Percentiles rank a stretch among this genome's conserved stretches.
Conservation (phyloP, 2,888 invertebrate species). For the Neoitamus cyanurus region DNA sequence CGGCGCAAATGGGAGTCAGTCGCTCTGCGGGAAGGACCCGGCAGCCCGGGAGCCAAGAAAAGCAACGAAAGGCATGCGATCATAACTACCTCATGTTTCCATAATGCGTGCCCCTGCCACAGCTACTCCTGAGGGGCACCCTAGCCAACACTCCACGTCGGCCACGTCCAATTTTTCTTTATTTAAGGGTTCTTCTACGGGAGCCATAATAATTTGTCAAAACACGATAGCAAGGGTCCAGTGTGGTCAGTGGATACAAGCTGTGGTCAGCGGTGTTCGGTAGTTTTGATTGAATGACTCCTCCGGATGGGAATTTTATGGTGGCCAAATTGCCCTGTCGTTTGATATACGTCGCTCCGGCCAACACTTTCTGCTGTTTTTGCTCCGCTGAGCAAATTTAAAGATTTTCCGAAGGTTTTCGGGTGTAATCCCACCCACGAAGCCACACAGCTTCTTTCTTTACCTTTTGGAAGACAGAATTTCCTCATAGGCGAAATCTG, state of each 20-base stretch:
- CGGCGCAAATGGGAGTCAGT: constrained; percentile 24
- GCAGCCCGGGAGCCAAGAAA: background rate
- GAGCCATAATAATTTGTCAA: constrained; percentile 46
- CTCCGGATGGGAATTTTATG: constrained; percentile 42
- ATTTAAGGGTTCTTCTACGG: constrained; percentile 49
- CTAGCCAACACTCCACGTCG: background rate
- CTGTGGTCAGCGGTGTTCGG: constrained; percentile 36
- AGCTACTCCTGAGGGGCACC: constrained; percentile 32
- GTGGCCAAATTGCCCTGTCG: constrained; percentile 16
- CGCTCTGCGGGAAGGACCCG: background rate
- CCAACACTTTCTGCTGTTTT: constrained; percentile 8
- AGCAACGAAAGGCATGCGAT: constrained; percentile 27
- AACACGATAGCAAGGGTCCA: constrained; percentile 23
- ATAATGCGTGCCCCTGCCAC: constrained; percentile 34
- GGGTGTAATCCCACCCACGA: background rate
- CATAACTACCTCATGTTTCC: constrained; percentile 47
- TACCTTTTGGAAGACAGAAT: background rate
- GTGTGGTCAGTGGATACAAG: background rate
- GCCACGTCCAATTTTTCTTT: constrained; percentile 49
- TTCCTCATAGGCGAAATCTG: background rate
- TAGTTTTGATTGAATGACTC: constrained; percentile 45
- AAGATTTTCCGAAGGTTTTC: background rate
- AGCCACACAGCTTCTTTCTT: background rate
- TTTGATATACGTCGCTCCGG: background rate
- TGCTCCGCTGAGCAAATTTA: background rate